Base-by-base conservation (phyloP, 2,113 vertebrate genomes). In the Zosterops pallidus region DNA sequence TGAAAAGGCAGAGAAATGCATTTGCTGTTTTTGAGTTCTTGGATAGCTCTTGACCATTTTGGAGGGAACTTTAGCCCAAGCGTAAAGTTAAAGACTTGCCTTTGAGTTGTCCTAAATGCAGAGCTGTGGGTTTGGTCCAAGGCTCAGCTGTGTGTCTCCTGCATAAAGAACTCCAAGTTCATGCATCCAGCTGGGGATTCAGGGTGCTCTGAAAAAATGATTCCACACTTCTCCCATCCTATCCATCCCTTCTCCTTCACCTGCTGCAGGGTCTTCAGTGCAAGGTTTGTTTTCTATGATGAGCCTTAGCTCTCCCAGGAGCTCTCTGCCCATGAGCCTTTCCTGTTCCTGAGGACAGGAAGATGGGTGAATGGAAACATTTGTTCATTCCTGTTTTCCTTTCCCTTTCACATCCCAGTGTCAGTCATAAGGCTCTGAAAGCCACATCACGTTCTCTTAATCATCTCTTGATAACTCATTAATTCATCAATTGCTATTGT, bases 401-500 rank as follows among this genome's bases (percentile, higher is more conserved):
- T 83, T 74, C 79, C 49, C 56, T 94, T 78, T 79, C 46, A 44
- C n/a, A 41, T 55, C 2, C 0, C 46, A 81, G 21, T 1, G 2
- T 39, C 89, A 84, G 47, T 63, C 44, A 20, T 17, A 63, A 76
- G 44, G 24, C 26, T 89, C 62, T 81, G 68, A 80, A 77, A 90
- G 33, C 47, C 60, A 83, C 80, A 41, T 56, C 52, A 62, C n/a
- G 57, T 47, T 84, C 50, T 88, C 76, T 35, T 77, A 39, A 83
- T 81, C 83, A 75, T 65, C 39, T 71, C 53, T 68, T 86, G 76
- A 29, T 56, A 59, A 53, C 23, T 85, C 70, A 35, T 88, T 92
- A 80, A 88, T 88, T 80, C 70, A 90, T 67, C 64, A 82, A 33
- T 82, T 70, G 52, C 44, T 89, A 8, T 59, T 89, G 80, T 86